Evolutionary conservation across 2,888 invertebrate genomes (phyloP).

Genomic region (Phalera bucephala): DNA sequence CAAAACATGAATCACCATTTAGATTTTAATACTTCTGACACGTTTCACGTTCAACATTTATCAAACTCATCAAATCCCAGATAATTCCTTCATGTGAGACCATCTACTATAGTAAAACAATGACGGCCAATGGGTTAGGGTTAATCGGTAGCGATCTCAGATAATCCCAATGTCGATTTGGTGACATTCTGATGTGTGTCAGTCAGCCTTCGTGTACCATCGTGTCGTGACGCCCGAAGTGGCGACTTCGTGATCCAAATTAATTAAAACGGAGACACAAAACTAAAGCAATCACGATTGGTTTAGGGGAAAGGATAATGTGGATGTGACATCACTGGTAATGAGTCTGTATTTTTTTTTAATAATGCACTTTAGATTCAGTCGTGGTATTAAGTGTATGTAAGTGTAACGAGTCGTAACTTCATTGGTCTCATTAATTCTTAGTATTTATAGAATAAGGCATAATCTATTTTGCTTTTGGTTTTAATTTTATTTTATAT

Average conservation of each 20-base stretch:
- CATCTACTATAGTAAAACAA: conserved; percentile 43
- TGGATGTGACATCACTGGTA: conserved; percentile 61
- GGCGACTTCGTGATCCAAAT: conserved; percentile 82
- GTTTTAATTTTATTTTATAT: too few species aligned
- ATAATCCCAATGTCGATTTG: conserved; percentile 66
- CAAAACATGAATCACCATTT: too few species aligned
- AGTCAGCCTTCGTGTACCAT: conserved; percentile 64
- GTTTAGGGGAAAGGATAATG: conserved; percentile 47
- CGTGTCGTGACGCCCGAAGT: conserved; percentile 78
- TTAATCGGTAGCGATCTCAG: conserved; percentile 52
- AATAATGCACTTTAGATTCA: too few species aligned
- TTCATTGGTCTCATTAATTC: too few species aligned
- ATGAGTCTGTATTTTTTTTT: too few species aligned
- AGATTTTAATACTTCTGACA: conserved; percentile 34
- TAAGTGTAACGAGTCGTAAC: too few species aligned
- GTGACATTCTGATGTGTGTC: conserved; percentile 82
- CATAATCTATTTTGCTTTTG: too few species aligned
- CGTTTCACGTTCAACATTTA: conserved; percentile 30
- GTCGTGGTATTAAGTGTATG: too few species aligned
- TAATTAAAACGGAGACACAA: conserved; percentile 81
- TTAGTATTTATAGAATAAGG: too few species aligned
- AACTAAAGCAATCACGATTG: conserved; percentile 78
- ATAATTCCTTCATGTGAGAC: conserved; percentile 46
- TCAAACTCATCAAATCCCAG: conserved; percentile 24
- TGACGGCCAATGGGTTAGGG: conserved; percentile 39